Percentiles rank a stretch among this genome's conserved stretches.
These are phyloP conservation scores for Tokudaia tokunoshimensis DNA, from an alignment of 2,797 vertebrate genomes.

Conservation along the genomic window DNA sequence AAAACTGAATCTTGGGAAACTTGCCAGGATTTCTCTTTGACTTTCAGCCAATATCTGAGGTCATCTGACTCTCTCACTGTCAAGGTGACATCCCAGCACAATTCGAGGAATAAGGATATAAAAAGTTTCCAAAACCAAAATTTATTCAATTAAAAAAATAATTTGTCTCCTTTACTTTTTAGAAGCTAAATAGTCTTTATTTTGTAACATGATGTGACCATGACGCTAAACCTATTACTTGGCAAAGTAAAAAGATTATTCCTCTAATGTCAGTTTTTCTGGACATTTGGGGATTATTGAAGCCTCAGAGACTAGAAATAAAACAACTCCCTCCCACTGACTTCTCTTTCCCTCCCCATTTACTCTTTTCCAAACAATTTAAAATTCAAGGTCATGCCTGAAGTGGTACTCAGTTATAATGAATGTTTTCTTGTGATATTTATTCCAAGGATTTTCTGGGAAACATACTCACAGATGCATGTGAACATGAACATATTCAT, in stretches of 20 bases:
- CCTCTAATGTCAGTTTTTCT: slow-evolving; percentile 7
- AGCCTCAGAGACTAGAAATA: slow-evolving; percentile 33
- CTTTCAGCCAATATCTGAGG: slow-evolving; percentile 14
- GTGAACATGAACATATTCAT: background rate
- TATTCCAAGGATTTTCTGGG: background rate
- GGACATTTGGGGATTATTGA: slow-evolving; percentile 6
- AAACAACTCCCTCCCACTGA: background rate
- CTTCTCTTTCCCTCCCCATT: background rate
- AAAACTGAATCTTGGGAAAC: background rate
- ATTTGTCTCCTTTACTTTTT: slow-evolving; percentile 39
- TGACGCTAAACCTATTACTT: slow-evolving; percentile 8
- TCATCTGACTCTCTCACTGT: background rate
- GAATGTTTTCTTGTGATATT: slow-evolving; percentile 34
- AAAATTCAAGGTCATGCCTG: slow-evolving; percentile 56
- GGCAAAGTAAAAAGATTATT: slow-evolving; percentile 64
- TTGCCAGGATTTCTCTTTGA: slow-evolving; percentile 31
- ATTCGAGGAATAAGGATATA: background rate
- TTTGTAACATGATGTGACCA: background rate
- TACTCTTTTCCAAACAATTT: slow-evolving; percentile 22
- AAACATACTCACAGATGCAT: slow-evolving; percentile 17
- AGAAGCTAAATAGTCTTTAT: slow-evolving; percentile 43
- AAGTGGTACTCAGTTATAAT: background rate
- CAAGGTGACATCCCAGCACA: background rate
- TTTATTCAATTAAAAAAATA: background rate
- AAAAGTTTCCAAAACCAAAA: slow-evolving; percentile 35